Evolutionary conservation across 2,888 invertebrate genomes (phyloP).

Genomic region (Monoplex corrugatus): DNA sequence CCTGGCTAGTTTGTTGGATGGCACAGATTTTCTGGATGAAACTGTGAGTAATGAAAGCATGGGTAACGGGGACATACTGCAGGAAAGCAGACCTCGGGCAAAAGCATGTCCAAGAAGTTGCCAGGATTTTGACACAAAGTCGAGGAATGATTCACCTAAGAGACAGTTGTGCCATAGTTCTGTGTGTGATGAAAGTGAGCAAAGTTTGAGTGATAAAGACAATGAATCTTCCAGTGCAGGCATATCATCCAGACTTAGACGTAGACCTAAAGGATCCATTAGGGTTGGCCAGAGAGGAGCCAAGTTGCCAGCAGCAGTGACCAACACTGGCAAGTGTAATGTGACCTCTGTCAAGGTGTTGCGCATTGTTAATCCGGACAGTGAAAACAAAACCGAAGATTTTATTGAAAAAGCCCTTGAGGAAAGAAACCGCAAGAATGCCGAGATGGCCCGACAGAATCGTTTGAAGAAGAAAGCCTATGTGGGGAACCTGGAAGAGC

Average conservation of each 20-base stretch:
- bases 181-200: too few species aligned
- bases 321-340: background rate
- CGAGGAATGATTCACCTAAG: background rate
- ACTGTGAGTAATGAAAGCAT: too few species aligned
- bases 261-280: background rate
- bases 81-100: too few species aligned
- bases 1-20: too few species aligned
- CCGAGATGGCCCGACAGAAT: conserved; percentile 74
- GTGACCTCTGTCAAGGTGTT: conserved; percentile 60
- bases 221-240: background rate
- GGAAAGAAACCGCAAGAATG: conserved; percentile 74
- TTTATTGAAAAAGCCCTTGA: conserved; percentile 66
- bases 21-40: too few species aligned
- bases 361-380: conserved; percentile 65
- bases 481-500: conserved; percentile 72
- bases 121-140: background rate
- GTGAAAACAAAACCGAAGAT: conserved; percentile 56
- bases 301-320: background rate
- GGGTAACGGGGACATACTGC: too few species aligned
- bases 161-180: too few species aligned
- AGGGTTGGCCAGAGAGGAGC: background rate
- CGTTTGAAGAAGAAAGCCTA: conserved; percentile 78
- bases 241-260: background rate
- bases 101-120: background rate
- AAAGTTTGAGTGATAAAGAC: background rate